Evolutionary conservation across 1,140 invertebrate genomes (phyloP).

Genomic region (Drosophila triauraria): DNA sequence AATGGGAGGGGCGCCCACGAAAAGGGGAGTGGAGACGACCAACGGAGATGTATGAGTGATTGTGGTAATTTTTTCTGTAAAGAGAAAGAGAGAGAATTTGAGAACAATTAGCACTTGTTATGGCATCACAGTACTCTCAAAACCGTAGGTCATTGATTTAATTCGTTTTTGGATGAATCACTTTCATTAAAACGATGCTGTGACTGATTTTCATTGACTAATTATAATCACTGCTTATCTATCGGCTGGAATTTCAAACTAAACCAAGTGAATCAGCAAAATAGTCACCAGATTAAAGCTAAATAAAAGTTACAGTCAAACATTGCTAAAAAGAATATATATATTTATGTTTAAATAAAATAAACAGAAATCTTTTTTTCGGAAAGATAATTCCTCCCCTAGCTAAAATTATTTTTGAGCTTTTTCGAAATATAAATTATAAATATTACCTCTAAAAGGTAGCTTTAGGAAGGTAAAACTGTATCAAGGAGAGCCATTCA

Average conservation of each 20-base stretch:
- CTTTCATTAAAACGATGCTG: slow-evolving; percentile 13
- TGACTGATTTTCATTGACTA: neutral
- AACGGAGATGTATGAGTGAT: slow-evolving; percentile 29
- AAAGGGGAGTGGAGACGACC: too few relatives aligned
- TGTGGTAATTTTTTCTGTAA: slow-evolving; percentile 15
- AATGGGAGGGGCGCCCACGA: neutral
- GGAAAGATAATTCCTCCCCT: too few relatives aligned
- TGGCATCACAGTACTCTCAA: slow-evolving; percentile 14
- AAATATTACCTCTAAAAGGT: too few relatives aligned
- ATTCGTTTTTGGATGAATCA: slow-evolving; percentile 37
- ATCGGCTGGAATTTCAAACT: slow-evolving; percentile 11
- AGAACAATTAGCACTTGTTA: slow-evolving; percentile 23
- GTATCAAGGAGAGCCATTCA: slow-evolving; percentile 3
- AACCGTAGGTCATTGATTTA: slow-evolving; percentile 27
- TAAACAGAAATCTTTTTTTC: too few relatives aligned
- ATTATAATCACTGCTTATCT: slow-evolving; percentile 27
- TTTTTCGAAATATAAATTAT: too few relatives aligned
- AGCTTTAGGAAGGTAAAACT: neutral
- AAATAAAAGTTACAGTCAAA: slow-evolving; percentile 1
- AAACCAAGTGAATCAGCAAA: slow-evolving; percentile 14
- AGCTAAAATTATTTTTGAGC: too few relatives aligned
- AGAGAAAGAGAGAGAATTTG: neutral
- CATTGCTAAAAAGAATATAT: neutral
- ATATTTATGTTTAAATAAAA: neutral
- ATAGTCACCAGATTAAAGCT: neutral